Base-by-base conservation (phyloP, 1,140 invertebrate genomes). In the Ceratosolen solmsi region DNA sequence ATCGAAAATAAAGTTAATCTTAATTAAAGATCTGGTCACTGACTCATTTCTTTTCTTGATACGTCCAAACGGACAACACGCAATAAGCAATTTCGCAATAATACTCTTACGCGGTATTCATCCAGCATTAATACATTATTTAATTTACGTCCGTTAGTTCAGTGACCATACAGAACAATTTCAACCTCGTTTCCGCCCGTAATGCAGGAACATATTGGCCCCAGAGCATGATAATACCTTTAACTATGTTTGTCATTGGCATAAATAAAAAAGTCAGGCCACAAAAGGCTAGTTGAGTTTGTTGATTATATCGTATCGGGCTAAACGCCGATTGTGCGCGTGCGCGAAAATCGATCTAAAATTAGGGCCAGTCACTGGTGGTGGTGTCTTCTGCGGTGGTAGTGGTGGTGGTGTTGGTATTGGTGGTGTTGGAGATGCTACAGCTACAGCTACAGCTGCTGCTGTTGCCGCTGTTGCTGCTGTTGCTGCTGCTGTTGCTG, bases 321-420 rank as follows among this genome's bases (percentile, higher is more conserved):
- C 9, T 13, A n/a, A 71, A 36, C 38, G 38, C 20, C 22, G 33
- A 20, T 27, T n/a, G 13, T 1, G 63, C 68, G 65, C 46, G 27
- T 56, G 71, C 33, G 68, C 38, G 25, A 27, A 78, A 68, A 74
- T 80, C 71, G 70, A 80, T 80, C 71, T 65, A 80, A 80, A 80
- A 80, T 80, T 80, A 74, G 79, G 58, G 68, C 68, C 25, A 49
- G n/a, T 27, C 78, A 70, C 56, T 22, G 74, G 15, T 25, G 74
- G 1, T 60, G n/a, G 15, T 60, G 54, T 25, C 38, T 2, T 30
- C 30, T 17, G 7, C 11, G 27, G 1, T 60, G 58, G 17, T 60
- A 25, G 25, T 30, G 25, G 0, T 36, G 60, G 9, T 22, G 60
- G 17, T n/a, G 63, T 5, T 33, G 27, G 13, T 63, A 65, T 38